Conservation (phyloP, 2,113 vertebrate species). For the Argyrosomus japonicus region DNA sequence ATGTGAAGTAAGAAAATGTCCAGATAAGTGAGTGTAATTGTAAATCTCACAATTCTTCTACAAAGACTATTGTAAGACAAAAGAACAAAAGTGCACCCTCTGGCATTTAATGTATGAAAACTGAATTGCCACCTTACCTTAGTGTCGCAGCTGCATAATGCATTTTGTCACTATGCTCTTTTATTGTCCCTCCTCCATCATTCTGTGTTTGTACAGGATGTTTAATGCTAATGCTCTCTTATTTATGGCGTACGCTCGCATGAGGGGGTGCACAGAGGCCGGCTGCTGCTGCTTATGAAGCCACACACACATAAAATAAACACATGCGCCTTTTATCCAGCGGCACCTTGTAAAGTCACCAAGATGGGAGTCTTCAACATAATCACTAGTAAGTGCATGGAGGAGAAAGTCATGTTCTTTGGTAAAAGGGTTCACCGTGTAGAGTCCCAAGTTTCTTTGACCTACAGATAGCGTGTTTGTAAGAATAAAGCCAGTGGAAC, state of each 20-base stretch:
- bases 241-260: constrained; percentile 21
- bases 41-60: not conserved
- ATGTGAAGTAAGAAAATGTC: not conserved
- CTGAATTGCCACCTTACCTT: not conserved
- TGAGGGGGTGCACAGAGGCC: not conserved
- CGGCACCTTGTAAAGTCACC: constrained; percentile 15
- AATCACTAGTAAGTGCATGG: constrained; percentile 30
- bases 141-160: not conserved
- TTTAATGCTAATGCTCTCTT: not conserved
- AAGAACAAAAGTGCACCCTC: not conserved
- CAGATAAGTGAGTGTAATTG: not conserved
- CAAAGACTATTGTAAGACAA: not conserved
- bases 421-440: constrained; percentile 56
- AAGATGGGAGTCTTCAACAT: constrained; percentile 20
- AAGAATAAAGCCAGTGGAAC: constrained; percentile 17
- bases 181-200: constrained; percentile 1
- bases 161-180: not conserved
- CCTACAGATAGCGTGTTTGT: constrained; percentile 9
- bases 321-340: constrained; percentile 10
- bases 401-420: constrained; percentile 45
- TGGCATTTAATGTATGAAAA: not conserved
- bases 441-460: constrained; percentile 31
- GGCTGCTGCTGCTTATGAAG: not conserved
- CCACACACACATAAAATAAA: constrained; percentile 1
- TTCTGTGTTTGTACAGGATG: not conserved